Percentiles rank a stretch among this genome's conserved stretches.
These are phyloP conservation scores for Dryobota labecula DNA, from an alignment of 2,888 invertebrate species.

Conservation along the genomic window DNA sequence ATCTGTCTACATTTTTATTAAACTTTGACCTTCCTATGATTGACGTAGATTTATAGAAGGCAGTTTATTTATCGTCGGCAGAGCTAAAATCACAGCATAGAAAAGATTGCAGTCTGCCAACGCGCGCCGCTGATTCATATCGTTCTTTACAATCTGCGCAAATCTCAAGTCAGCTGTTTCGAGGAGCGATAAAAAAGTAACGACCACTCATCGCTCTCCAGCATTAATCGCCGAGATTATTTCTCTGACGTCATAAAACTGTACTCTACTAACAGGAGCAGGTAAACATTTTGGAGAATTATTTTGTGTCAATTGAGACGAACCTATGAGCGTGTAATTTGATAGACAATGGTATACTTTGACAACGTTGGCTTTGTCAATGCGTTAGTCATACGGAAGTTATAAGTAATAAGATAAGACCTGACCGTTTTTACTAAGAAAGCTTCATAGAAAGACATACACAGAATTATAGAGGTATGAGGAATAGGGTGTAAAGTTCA, in stretches of 20 bases:
- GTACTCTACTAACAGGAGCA: conserved; percentile 31
- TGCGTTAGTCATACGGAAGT: not conserved
- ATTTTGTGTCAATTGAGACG: conserved; percentile 34
- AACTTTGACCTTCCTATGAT: conserved; percentile 31
- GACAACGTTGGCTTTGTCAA: conserved; percentile 18
- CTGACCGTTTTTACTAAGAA: not conserved
- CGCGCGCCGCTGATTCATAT: conserved; percentile 43
- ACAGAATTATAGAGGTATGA: no score
- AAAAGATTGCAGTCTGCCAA: conserved; percentile 39
- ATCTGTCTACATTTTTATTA: conserved; percentile 23
- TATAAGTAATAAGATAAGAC: conserved; percentile 10
- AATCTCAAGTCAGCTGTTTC: conserved; percentile 60
- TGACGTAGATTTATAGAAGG: conserved; percentile 40
- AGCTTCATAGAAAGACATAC: not conserved
- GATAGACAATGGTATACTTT: conserved; percentile 20
- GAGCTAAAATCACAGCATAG: conserved; percentile 27
- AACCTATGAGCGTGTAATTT: conserved; percentile 21
- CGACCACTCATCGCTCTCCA: conserved; percentile 56
- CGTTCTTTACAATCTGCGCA: conserved; percentile 40
- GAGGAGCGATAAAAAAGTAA: conserved; percentile 61
- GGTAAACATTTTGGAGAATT: conserved; percentile 36
- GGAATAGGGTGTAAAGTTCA: no score
- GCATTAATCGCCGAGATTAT: conserved; percentile 57
- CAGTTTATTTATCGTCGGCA: conserved; percentile 14
- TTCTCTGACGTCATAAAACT: conserved; percentile 51